These are phyloP conservation scores for Drosophila limbata DNA, from an alignment of 2,888 invertebrate genomes.

Conservation along the genomic window DNA sequence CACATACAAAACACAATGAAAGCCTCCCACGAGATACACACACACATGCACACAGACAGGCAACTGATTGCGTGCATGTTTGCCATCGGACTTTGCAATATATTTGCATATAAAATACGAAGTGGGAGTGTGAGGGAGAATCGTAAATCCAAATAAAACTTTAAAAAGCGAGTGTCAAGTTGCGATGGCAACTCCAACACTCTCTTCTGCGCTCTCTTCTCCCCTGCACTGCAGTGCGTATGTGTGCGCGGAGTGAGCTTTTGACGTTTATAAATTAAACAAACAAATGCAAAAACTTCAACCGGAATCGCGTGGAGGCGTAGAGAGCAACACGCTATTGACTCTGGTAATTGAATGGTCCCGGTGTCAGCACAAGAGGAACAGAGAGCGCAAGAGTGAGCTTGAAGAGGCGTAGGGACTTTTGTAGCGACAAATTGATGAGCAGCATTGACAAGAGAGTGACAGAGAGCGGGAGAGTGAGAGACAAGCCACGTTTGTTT, in stretches of 20 bases:
- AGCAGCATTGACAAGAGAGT: slow-evolving; percentile 7
- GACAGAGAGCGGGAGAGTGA: background rate
- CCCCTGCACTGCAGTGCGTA: background rate
- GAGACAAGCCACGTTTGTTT: slow-evolving; percentile 16
- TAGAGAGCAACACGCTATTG: slow-evolving; percentile 57
- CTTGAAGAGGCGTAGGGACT: slow-evolving; percentile 3
- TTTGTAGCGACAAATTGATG: slow-evolving; percentile 28
- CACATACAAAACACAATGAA: slow-evolving; percentile 41
- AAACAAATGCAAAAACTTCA: slow-evolving; percentile 58
- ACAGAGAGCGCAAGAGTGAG: slow-evolving; percentile 1
- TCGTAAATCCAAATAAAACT: slow-evolving; percentile 50
- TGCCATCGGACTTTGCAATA: slow-evolving; percentile 50
- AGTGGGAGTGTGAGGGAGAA: background rate
- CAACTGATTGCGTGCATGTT: slow-evolving; percentile 56
- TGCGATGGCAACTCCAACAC: slow-evolving; percentile 17
- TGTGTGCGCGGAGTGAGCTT: slow-evolving; percentile 40
- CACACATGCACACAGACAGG: slow-evolving; percentile 17
- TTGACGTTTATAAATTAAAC: slow-evolving; percentile 71
- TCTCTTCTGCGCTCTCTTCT: background rate
- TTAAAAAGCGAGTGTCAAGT: slow-evolving; percentile 42
- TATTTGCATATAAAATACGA: slow-evolving; percentile 25
- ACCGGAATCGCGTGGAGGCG: slow-evolving; percentile 8
- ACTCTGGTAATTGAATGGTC: slow-evolving; percentile 75
- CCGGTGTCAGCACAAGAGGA: slow-evolving; percentile 12
- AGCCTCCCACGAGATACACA: slow-evolving; percentile 23